These are phyloP conservation scores for Triplophysa yarkandensis DNA, from an alignment of 2,797 vertebrate genomes.

Conservation along the genomic window DNA sequence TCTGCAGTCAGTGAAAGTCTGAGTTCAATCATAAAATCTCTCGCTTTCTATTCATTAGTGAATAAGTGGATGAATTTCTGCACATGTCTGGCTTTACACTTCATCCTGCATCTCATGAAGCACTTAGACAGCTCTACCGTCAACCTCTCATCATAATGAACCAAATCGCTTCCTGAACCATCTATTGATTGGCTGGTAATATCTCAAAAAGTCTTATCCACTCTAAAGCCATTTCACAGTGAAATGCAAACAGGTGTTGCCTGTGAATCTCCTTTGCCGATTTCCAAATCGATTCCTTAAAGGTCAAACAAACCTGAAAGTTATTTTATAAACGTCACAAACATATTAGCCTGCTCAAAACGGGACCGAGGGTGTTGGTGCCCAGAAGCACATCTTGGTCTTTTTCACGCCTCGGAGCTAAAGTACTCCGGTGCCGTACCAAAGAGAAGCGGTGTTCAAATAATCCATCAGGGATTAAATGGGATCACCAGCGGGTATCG, in stretches of 20 bases:
- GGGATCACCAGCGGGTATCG: slow-evolving; percentile 63
- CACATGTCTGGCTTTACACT: slow-evolving; percentile 8
- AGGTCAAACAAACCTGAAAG: slow-evolving; percentile 1
- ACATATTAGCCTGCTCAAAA: neutral
- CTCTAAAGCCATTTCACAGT: neutral
- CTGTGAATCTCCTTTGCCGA: neutral
- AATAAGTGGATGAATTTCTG: neutral
- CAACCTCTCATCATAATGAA: neutral
- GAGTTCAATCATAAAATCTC: neutral
- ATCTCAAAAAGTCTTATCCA: neutral
- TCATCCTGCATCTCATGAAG: slow-evolving; percentile 21
- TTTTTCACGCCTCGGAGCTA: neutral
- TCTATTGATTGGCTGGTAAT: slow-evolving; percentile 15
- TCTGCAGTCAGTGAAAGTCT: neutral
- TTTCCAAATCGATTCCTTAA: slow-evolving; percentile 11
- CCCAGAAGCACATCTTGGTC: neutral
- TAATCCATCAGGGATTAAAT: slow-evolving; percentile 70
- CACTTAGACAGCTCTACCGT: neutral
- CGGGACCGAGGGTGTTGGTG: neutral
- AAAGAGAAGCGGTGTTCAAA: slow-evolving; percentile 54
- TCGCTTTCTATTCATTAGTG: slow-evolving; percentile 12
- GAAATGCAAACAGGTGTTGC: slow-evolving; percentile 20
- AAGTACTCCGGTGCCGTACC: slow-evolving; percentile 33
- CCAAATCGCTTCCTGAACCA: slow-evolving; percentile 19
- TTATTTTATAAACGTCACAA: slow-evolving; percentile 8